Base-by-base conservation (phyloP, 2,113 vertebrate genomes). In the Vanacampus margaritifer region DNA sequence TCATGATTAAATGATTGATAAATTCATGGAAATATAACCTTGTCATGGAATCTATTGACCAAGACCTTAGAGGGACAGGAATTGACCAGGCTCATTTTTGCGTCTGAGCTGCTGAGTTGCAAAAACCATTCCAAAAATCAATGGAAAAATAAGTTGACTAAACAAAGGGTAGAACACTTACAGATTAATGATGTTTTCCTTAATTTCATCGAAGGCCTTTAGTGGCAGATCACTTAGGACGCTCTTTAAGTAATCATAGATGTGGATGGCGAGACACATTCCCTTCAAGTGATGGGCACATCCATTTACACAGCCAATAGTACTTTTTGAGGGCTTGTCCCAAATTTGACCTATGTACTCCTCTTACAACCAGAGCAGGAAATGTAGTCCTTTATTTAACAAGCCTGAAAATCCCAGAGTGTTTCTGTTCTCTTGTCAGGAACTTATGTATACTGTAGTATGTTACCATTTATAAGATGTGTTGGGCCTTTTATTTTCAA, bases 1-100 rank as follows among this genome's bases (percentile, higher is more conserved):
- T 86, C 66, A 81, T 86, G 82, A 90, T 91, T 79, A 89, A 89
- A 89, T 80, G 82, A 91, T 92, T 74, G 43, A 70, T 73, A 73
- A 23, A n/a, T 69, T 78, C 69, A 56, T 67, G 83, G 81, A 82
- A 89, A 81, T 84, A 85, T 76, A 81, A 81, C 71, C 71, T 66
- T 74, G 69, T 62, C 46, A 36, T 64, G 41, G 70, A 86, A 89
- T 90, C 84, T 84, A 87, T 88, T 69, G 69, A 73, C 72, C 80
- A 35, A 8, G 60, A 74, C 39, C 66, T 72, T 54, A 54, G 61
- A 68, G n/a, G 54, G 76, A 75, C 72, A 68, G 12, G 19, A 77
- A 87, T 78, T 77, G 71, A 86, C 72, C 79, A 68, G 73, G 75
- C 75, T 68, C 35, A 64, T 80, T 85, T 82, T 81, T 66, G 64